phyloP scores from a whole-genome alignment of 2,113 vertebrate genomes.

The Heterotilapia buettikoferi region DNA sequence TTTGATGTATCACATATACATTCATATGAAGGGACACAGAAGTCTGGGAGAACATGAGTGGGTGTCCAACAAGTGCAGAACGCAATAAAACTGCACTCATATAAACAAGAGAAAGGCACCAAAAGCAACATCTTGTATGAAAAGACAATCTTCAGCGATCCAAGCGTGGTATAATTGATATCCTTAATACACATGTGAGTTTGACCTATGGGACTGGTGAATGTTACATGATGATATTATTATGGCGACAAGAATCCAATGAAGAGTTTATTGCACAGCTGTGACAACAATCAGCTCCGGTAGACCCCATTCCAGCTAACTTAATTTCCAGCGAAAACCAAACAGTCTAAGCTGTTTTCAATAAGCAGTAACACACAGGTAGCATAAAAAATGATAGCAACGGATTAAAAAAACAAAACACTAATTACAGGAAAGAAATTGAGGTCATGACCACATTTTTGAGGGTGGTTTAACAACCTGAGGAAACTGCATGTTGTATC shows the following conservation, averaged over 20 bases:
- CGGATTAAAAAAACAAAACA: background rate
- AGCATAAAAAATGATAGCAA: background rate
- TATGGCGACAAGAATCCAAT: background rate
- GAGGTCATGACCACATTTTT: background rate
- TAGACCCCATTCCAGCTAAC: background rate
- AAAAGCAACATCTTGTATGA: background rate
- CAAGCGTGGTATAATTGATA: background rate
- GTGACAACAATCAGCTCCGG: background rate
- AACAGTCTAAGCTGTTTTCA: background rate
- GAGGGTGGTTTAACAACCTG: background rate
- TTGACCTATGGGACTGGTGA: background rate
- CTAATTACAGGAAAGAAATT: background rate
- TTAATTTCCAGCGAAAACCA: background rate
- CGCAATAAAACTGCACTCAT: background rate
- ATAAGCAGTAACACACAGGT: background rate
- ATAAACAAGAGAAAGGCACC: background rate
- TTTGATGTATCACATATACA: background rate
- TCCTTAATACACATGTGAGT: background rate
- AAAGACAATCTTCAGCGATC: background rate
- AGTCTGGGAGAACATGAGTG: background rate
- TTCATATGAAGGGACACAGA: background rate
- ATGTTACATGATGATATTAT: background rate
- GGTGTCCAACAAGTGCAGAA: background rate
- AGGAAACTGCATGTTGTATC: background rate
- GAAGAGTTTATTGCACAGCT: background rate